Conservation (phyloP, 2,113 vertebrate species). For the Microtus oregoni region DNA sequence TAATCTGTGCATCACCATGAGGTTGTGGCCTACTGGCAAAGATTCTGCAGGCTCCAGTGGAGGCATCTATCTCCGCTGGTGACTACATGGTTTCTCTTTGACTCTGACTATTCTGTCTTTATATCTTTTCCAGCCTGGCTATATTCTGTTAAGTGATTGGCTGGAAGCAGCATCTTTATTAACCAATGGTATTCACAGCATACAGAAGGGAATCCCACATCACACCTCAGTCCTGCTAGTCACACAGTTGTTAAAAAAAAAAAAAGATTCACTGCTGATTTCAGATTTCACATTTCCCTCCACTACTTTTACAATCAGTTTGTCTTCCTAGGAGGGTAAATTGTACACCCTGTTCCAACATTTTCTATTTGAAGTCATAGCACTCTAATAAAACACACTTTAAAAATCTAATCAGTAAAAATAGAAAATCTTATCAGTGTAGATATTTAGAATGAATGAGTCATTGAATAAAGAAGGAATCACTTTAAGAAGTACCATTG, state of each 20-base stretch:
- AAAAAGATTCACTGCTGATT: background rate
- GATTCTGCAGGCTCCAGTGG: no score
- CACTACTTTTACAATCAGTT: background rate
- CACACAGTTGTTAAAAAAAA: background rate
- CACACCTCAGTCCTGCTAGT: background rate
- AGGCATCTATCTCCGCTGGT: no score
- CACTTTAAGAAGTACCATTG: background rate
- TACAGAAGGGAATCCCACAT: no score
- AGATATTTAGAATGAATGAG: background rate
- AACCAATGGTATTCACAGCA: no score
- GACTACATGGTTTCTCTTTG: no score
- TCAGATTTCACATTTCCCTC: background rate
- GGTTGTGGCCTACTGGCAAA: no score
- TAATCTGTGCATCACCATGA: no score
- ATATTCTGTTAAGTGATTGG: no score
- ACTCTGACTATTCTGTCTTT: no score
- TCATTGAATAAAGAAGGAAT: background rate
- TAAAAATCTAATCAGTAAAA: background rate
- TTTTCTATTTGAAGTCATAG: background rate
- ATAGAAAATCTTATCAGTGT: background rate
- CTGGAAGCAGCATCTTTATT: no score
- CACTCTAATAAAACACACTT: background rate
- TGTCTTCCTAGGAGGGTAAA: background rate
- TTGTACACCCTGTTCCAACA: background rate
- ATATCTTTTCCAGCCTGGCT: no score